A percentile compares a stretch with the other conserved stretches of the same genome.
These are phyloP conservation scores for Trematomus loennbergii DNA, from an alignment of 2,113 vertebrate genomes.

Conservation along the genomic window DNA sequence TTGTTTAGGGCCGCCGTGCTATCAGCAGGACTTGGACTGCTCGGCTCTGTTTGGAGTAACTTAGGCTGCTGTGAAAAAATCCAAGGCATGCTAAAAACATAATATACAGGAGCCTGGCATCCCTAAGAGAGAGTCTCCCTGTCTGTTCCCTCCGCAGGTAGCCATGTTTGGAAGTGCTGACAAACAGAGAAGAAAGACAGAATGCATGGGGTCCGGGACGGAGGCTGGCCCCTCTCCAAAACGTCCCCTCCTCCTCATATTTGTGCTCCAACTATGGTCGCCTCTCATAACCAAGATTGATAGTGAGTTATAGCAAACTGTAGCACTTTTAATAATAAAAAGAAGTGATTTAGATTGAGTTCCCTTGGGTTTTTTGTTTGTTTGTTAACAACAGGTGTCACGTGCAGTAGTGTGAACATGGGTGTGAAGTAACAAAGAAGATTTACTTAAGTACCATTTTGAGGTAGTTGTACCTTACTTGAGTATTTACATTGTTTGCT, in stretches of 20 bases:
- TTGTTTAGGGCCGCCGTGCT: slow-evolving; percentile 72
- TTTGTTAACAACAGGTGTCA: neutral
- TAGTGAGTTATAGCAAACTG: slow-evolving; percentile 1
- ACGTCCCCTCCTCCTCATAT: slow-evolving; percentile 54
- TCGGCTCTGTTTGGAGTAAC: slow-evolving; percentile 82
- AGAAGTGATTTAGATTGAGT: slow-evolving; percentile 7
- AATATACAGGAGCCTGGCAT: slow-evolving; percentile 83
- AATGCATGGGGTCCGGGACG: slow-evolving; percentile 52
- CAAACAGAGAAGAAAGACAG: slow-evolving; percentile 80
- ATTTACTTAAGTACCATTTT: no score
- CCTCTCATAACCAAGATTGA: slow-evolving; percentile 23
- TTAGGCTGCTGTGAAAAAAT: slow-evolving; percentile 83
- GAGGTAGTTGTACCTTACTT: no score
- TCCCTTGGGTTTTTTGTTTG: neutral
- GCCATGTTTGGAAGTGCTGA: slow-evolving; percentile 87
- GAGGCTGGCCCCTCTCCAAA: slow-evolving; percentile 55
- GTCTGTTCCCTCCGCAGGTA: slow-evolving; percentile 81
- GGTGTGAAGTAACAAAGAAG: no score
- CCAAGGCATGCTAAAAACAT: slow-evolving; percentile 83
- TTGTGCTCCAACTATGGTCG: slow-evolving; percentile 66
- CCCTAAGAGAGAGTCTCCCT: slow-evolving; percentile 74
- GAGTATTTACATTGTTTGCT: no score
- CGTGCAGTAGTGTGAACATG: no score
- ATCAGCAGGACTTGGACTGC: slow-evolving; percentile 74
- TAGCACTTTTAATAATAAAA: neutral